Conservation (phyloP, 1,140 invertebrate genomes). For the Drosophila burlai region DNA sequence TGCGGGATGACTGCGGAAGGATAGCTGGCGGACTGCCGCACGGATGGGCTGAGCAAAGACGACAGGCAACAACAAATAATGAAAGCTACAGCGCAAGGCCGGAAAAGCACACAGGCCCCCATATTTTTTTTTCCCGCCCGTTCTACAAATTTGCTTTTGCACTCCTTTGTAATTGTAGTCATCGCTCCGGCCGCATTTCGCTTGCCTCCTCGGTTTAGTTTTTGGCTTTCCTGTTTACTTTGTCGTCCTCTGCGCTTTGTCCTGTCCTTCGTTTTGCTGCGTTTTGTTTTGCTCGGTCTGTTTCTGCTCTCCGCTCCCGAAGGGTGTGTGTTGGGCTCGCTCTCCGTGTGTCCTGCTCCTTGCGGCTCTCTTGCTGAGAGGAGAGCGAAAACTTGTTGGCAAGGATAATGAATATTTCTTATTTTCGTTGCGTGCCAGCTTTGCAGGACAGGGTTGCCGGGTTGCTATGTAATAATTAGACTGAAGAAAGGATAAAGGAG, state of each 20-base stretch:
- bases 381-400: slow-evolving; percentile 69
- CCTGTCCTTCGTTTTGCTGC: slow-evolving; percentile 27
- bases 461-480: neutral
- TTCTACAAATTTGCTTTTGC: slow-evolving; percentile 40
- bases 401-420: slow-evolving; percentile 51
- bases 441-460: slow-evolving; percentile 45
- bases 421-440: slow-evolving; percentile 33
- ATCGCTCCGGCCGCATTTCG: slow-evolving; percentile 12
- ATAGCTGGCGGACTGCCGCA: slow-evolving; percentile 13
- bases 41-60: slow-evolving; percentile 11
- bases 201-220: slow-evolving; percentile 25
- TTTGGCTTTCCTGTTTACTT: slow-evolving; percentile 55
- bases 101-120: slow-evolving; percentile 49
- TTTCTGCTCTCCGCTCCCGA: slow-evolving; percentile 31
- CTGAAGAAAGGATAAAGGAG: slow-evolving; percentile 1
- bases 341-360: neutral
- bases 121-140: slow-evolving; percentile 1
- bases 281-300: slow-evolving; percentile 75
- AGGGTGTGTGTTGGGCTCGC: slow-evolving; percentile 13
- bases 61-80: slow-evolving; percentile 39
- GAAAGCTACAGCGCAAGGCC: slow-evolving; percentile 55
- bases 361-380: slow-evolving; percentile 22
- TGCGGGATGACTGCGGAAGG: slow-evolving; percentile 25
- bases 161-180: slow-evolving; percentile 32
- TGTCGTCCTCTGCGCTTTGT: slow-evolving; percentile 46